Base-by-base conservation (phyloP, 2,113 vertebrate genomes). In the Daphoenositta chrysoptera region DNA sequence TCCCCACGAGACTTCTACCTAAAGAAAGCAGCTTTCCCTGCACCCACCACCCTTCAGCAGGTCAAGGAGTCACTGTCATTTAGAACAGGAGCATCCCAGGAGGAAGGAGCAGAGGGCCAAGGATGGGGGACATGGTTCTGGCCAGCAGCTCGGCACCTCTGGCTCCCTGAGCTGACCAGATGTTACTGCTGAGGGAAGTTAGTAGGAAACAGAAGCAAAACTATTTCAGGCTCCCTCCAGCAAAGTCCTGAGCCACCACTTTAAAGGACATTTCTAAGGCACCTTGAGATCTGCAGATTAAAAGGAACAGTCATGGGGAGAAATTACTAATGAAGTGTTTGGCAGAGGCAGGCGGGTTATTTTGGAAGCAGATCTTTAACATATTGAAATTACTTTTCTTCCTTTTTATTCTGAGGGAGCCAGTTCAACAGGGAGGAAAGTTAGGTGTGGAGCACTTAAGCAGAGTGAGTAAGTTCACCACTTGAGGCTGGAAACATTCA, bases 121-220 rank as follows among this genome's bases (percentile, higher is more conserved):
- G 22, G n/a, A 22, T 3, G 53, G 18, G 37, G 4, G 4, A 53
- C 0, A 1, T 3, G n/a, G 40, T 0, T 53, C 63, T 30, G 15
- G 65, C 47, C 65, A 47, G 64, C 53, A 83, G 10, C 26, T 40
- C 15, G 2, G 42, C 40, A 11, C 26, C 47, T 45, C 82, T 8
- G 39, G 9, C 28, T 39, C 51, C 85, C 53, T 4, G 27, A 35
- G 22, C 70, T 15, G 58, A 27, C 13, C 66, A 14, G 61, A 5
- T 3, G 16, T 45, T 1, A 0, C 27, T 21, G 23, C 7, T 30
- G 28, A 30, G 37, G 30, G 21, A 40, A 71, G 31, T 1, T 1
- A 42, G 14, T 2, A 47, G 81, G 24, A 60, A 72, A 68, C 14
- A 33, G 24, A 1, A 10, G 48, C 10, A 73, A 53, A 23, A 30